phyloP scores from a whole-genome alignment of 2,797 vertebrate genomes.

The Tarsius wallacei region DNA sequence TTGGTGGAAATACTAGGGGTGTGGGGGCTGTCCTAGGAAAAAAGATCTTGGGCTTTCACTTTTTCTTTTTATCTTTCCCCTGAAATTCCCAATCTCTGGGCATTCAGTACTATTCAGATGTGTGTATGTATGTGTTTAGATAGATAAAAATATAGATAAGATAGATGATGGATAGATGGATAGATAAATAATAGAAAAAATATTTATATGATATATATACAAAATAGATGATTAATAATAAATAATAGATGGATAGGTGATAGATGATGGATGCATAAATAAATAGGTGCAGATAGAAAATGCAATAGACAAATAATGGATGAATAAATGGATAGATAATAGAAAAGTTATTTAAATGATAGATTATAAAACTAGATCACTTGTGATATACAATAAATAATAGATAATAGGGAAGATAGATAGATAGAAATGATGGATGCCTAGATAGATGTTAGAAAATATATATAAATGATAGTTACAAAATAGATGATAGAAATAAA shows the following conservation, averaged over 20 bases:
- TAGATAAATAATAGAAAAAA: neutral
- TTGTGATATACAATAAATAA: neutral
- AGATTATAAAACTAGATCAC: too few relatives aligned
- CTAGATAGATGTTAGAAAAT: neutral
- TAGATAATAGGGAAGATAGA: neutral
- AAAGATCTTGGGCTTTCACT: rapidly evolving
- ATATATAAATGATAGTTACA: neutral
- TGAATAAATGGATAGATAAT: neutral
- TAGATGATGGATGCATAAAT: neutral
- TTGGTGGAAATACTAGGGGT: rapidly evolving
- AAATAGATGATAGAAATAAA: neutral
- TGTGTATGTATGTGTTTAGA: too few relatives aligned
- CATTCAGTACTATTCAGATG: rapidly evolving
- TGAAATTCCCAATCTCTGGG: neutral
- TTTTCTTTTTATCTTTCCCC: neutral
- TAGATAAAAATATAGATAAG: neutral
- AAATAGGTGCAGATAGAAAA: too few relatives aligned
- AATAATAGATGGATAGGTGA: neutral
- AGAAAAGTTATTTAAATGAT: neutral
- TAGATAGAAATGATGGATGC: neutral
- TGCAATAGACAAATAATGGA: neutral
- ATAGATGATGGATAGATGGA: too few relatives aligned
- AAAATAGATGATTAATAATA: neutral
- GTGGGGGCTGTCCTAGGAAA: rapidly evolving
- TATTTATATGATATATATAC: too few relatives aligned